A percentile compares a stretch with the other conserved stretches of the same genome.
Conservation (phyloP, 1,140 invertebrate species). For the Colletes gigas region DNA sequence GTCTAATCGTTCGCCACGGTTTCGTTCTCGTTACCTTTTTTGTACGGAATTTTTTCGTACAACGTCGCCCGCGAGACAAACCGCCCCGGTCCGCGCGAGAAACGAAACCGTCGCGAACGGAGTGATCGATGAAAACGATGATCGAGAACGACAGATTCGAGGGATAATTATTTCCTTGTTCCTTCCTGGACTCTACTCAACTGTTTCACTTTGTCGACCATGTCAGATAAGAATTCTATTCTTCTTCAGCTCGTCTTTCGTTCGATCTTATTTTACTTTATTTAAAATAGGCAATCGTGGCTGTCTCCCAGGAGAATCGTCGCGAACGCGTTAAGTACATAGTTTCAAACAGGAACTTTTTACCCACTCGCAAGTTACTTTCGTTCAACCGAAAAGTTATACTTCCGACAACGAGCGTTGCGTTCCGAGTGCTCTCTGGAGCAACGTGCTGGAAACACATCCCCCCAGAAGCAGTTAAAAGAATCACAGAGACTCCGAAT, state of each 20-base stretch:
- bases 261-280: no score
- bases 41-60: not conserved
- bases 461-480: not conserved
- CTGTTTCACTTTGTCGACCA: no score
- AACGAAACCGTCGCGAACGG: no score
- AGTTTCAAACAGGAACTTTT: no score
- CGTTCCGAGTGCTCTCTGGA: not conserved
- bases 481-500: not conserved
- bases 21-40: not conserved
- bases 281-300: no score
- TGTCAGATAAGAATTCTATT: no score
- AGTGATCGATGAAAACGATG: not conserved
- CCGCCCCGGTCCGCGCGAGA: not conserved
- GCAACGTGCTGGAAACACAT: not conserved
- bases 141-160: not conserved
- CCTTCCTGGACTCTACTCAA: no score
- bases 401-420: not conserved
- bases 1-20: slow-evolving; percentile 49
- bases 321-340: no score
- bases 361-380: no score
- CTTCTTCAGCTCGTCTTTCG: no score
- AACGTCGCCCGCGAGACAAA: not conserved
- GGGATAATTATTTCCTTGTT: no score
- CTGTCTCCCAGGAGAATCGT: no score
- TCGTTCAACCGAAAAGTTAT: not conserved